phyloP scores from a whole-genome alignment of 2,888 invertebrate species.

The Noctuana brunneofusca region DNA sequence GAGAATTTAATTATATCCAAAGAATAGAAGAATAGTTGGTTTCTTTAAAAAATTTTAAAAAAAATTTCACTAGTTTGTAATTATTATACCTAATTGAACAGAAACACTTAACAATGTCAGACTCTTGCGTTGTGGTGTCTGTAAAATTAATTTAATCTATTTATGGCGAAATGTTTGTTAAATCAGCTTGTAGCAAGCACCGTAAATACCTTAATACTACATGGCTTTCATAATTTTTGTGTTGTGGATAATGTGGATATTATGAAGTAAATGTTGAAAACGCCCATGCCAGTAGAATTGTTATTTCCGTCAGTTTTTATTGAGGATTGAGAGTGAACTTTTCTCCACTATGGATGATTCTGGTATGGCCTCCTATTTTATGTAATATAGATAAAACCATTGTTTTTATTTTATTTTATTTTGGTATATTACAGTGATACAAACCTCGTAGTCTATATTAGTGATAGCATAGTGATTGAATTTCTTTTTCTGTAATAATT shows the following conservation, averaged over 20 bases:
- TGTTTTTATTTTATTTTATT: too few species aligned
- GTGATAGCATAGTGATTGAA: not conserved
- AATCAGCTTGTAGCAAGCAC: not conserved
- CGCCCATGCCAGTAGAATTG: not conserved
- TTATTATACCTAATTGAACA: too few species aligned
- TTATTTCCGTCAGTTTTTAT: not conserved
- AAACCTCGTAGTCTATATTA: not conserved
- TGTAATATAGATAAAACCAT: too few species aligned
- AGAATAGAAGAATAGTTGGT: too few species aligned
- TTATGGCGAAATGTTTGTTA: not conserved
- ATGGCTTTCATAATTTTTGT: not conserved
- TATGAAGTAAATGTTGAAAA: too few species aligned
- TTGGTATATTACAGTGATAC: too few species aligned
- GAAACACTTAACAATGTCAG: not conserved
- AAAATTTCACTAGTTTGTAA: too few species aligned
- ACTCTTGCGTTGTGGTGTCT: not conserved
- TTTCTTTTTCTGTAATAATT: too few species aligned
- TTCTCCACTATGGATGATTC: too few species aligned
- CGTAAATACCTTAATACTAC: not conserved
- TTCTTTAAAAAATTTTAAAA: too few species aligned
- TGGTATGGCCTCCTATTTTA: too few species aligned
- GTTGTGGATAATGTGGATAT: not conserved
- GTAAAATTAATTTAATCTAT: not conserved
- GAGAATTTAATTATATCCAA: too few species aligned
- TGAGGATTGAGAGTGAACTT: not conserved